These are phyloP conservation scores for Prunella fulvescens DNA, from an alignment of 2,113 vertebrate species.

Conservation along the genomic window DNA sequence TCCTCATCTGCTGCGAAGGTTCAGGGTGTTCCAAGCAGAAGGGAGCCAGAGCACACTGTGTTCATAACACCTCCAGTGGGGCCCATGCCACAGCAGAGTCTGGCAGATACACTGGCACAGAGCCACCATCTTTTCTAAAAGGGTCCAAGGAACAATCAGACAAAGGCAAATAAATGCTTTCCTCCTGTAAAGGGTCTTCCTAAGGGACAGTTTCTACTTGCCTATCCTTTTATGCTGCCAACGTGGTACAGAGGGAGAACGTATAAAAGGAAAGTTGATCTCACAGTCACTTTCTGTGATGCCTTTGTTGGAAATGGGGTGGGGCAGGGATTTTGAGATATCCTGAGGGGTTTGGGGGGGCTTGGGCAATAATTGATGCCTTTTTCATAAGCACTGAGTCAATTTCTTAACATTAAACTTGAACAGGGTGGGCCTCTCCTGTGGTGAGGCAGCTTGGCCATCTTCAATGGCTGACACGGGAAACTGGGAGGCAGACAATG, in stretches of 20 bases:
- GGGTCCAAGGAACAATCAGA: background rate
- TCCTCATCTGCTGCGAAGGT: background rate
- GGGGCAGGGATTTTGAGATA: background rate
- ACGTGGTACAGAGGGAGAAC: accelerated
- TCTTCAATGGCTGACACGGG: background rate
- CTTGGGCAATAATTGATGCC: background rate
- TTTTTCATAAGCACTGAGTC: background rate
- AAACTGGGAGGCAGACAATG: background rate
- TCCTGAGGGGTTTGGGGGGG: background rate
- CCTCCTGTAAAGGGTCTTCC: background rate
- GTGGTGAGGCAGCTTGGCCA: background rate
- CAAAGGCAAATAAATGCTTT: background rate
- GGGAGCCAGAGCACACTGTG: background rate
- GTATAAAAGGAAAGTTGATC: background rate
- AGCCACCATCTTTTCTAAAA: background rate
- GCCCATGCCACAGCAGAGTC: background rate
- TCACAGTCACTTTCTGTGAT: background rate
- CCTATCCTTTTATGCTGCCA: background rate
- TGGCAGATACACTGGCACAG: background rate
- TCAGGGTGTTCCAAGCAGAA: background rate
- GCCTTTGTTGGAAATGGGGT: background rate
- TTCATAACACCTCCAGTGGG: background rate
- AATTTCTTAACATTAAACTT: background rate
- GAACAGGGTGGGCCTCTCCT: background rate
- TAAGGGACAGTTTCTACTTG: background rate